phyloP scores from a whole-genome alignment of 2,113 vertebrate genomes.

The Lophochroa leadbeateri region DNA sequence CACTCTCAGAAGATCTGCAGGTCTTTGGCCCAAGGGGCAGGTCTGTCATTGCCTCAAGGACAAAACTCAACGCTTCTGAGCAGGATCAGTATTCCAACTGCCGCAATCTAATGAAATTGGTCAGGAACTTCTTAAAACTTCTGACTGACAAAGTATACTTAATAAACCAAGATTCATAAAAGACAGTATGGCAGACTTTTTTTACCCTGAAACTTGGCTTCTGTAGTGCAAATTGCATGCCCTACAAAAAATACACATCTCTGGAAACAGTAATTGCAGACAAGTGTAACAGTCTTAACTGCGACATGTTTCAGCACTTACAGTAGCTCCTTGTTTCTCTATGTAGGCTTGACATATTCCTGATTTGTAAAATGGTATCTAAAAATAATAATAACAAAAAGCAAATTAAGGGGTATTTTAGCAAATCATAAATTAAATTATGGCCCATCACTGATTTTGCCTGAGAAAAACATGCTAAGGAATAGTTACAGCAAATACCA shows the following conservation, averaged over 20 bases:
- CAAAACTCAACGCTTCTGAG: neutral
- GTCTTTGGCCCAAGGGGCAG: neutral
- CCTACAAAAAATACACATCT: neutral
- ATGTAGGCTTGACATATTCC: conserved; percentile 80
- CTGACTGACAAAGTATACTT: neutral
- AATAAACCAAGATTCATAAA: neutral
- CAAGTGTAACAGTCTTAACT: neutral
- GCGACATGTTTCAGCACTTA: conserved; percentile 66
- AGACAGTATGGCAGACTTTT: neutral
- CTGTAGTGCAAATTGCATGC: neutral
- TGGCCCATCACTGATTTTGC: neutral
- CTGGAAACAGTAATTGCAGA: neutral
- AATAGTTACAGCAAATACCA: neutral
- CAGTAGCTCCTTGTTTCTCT: conserved; percentile 77
- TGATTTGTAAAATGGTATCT: conserved; percentile 82
- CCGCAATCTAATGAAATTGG: neutral
- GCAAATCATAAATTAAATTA: neutral
- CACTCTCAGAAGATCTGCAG: neutral
- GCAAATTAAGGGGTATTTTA: neutral
- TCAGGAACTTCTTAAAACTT: neutral
- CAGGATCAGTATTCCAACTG: neutral
- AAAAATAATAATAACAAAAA: neutral
- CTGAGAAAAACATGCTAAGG: neutral
- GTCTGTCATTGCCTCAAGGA: fast-evolving
- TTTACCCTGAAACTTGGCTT: neutral